These are phyloP conservation scores for Anas platyrhynchos DNA, from an alignment of 2,113 vertebrate species.

Conservation along the genomic window DNA sequence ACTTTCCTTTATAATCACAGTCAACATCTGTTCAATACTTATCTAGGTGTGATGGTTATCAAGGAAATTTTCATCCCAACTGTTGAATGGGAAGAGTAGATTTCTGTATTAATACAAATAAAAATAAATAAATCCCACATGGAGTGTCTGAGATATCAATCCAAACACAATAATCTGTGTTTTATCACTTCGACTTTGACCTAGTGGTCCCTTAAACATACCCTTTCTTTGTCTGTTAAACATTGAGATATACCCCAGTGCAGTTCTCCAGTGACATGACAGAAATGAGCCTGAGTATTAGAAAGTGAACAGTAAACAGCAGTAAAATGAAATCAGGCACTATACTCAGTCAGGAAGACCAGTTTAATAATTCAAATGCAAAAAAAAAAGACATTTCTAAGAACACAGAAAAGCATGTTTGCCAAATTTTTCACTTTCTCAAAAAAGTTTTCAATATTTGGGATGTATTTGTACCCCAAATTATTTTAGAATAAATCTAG, in stretches of 20 bases:
- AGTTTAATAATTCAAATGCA: neutral
- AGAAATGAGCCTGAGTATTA: neutral
- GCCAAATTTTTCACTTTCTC: neutral
- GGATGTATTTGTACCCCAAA: neutral
- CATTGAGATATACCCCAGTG: neutral
- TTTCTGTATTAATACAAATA: neutral
- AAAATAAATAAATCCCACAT: neutral
- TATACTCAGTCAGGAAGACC: neutral
- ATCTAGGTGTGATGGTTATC: neutral
- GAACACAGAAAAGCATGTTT: neutral
- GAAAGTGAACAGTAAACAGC: neutral
- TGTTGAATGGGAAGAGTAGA: neutral
- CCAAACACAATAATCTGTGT: neutral
- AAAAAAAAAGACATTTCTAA: neutral
- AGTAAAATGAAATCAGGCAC: neutral
- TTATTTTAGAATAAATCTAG: too few relatives aligned
- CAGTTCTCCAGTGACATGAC: neutral
- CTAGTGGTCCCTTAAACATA: neutral
- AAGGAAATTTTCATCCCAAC: neutral
- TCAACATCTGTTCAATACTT: neutral
- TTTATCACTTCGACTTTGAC: neutral
- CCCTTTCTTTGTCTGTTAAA: neutral
- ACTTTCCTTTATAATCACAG: neutral
- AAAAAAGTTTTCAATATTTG: neutral
- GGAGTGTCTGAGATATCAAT: neutral